Base-by-base conservation (phyloP, 2,888 invertebrate species). In the Amphipoea oculea region DNA sequence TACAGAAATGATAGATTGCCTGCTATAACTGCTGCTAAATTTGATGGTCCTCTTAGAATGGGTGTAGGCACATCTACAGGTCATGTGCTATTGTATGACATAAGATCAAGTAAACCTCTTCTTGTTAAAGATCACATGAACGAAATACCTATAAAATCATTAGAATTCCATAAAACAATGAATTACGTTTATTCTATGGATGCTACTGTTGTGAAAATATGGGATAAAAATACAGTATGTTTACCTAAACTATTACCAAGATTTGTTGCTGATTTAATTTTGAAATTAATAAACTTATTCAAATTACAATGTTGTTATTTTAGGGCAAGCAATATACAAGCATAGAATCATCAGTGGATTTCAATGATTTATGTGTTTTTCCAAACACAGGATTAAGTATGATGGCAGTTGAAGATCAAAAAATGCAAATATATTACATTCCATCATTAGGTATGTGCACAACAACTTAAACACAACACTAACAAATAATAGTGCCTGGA, bases 1-100 rank as follows among this genome's bases (percentile, higher is more conserved):
- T 96, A 81, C 91, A 98, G 98, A 86, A 96, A 98, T 86, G 96
- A 97, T 83, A 96, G 96, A 79, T 95, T 98, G 86, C 98, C 98
- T 60, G 97, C 98, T 11, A 97, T 99, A 74, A 98, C 98, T n/a
- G 97, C 99, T 23, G 93, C 99, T 2, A 98, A 98, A 93, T 98
- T 98, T 94, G 98, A 98, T 94, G 98, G 98, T 85, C 97, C 97
- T 9, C 95, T 99, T 70, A 98, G 98, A 86, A 96, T 99, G 95
- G 99, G 98, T 40, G 99, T 99, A 5, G 99, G 99, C 20, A 99
- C 99, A 62, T 98, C 98, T 9, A 99, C 99, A 40, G 99, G 99
- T 0, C 99, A 99, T 97, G 98, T 99, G 60, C 96, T 99, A 17
- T 94, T 99, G 1, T 99, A 99, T 94, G 99, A 99, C 94, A 98